Conservation (phyloP, 2,797 vertebrate genomes). For the Spea hammondii region DNA sequence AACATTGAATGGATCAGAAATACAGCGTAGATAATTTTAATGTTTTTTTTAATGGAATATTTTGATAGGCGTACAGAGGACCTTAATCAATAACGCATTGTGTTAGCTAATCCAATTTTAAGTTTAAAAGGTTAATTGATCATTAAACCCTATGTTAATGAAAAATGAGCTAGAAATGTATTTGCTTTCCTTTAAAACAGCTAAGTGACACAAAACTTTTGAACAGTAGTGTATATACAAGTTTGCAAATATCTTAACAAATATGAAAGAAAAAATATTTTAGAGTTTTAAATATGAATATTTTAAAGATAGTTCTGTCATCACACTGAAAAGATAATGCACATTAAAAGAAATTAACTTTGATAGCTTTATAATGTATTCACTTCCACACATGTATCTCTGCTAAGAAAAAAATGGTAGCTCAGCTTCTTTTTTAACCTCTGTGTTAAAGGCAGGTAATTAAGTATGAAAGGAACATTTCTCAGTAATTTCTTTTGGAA, state of each 20-base stretch:
- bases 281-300: not conserved
- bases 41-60: too few species aligned
- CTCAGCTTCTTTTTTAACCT: constrained; percentile 31
- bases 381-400: constrained; percentile 13
- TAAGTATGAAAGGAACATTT: constrained; percentile 42
- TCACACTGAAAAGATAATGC: not conserved
- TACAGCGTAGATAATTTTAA: too few species aligned
- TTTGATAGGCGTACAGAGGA: too few species aligned
- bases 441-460: constrained; percentile 45
- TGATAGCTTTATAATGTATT: constrained; percentile 26
- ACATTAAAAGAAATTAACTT: constrained; percentile 8
- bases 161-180: too few species aligned
- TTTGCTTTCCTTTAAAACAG: too few species aligned
- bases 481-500: constrained; percentile 47
- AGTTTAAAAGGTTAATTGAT: too few species aligned
- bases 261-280: not conserved
- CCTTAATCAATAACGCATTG: too few species aligned
- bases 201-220: too few species aligned
- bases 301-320: not conserved
- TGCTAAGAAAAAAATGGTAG: constrained; percentile 18
- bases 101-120: too few species aligned
- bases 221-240: not conserved
- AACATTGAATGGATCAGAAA: too few species aligned
- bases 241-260: not conserved
- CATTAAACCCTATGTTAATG: too few species aligned